Conservation (phyloP, 1,140 invertebrate species). For the Cyclina sinensis region DNA sequence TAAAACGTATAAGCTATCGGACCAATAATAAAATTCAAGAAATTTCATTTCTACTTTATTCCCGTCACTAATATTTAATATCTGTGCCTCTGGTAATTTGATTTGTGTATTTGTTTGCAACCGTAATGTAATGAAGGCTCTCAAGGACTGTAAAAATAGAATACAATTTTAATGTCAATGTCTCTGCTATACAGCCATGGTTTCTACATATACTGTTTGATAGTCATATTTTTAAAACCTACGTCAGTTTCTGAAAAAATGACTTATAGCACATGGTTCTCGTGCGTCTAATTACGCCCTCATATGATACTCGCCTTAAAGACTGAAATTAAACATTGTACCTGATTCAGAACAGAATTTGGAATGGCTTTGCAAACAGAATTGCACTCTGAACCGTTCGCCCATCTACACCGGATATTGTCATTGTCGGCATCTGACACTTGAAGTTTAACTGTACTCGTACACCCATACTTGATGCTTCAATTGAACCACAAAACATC, state of each 20-base stretch:
- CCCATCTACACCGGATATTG: constrained; percentile 36
- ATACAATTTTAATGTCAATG: background rate
- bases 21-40: background rate
- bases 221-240: background rate
- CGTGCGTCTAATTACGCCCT: too few species aligned
- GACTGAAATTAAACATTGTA: background rate
- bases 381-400: constrained; percentile 5
- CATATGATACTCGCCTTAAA: too few species aligned
- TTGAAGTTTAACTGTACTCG: background rate
- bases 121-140: background rate
- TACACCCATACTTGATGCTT: constrained; percentile 32
- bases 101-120: background rate
- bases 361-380: background rate
- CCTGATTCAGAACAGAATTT: constrained; percentile 7
- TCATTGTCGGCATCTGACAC: constrained; percentile 3
- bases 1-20: too few species aligned
- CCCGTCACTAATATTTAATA: too few species aligned
- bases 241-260: too few species aligned
- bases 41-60: too few species aligned
- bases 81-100: too few species aligned
- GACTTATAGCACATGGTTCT: too few species aligned
- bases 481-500: too few species aligned
- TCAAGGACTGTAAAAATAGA: background rate
- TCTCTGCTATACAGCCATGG: background rate
- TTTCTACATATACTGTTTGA: background rate